These are phyloP conservation scores for Pantala flavescens DNA, from an alignment of 1,140 invertebrate genomes.

Conservation along the genomic window DNA sequence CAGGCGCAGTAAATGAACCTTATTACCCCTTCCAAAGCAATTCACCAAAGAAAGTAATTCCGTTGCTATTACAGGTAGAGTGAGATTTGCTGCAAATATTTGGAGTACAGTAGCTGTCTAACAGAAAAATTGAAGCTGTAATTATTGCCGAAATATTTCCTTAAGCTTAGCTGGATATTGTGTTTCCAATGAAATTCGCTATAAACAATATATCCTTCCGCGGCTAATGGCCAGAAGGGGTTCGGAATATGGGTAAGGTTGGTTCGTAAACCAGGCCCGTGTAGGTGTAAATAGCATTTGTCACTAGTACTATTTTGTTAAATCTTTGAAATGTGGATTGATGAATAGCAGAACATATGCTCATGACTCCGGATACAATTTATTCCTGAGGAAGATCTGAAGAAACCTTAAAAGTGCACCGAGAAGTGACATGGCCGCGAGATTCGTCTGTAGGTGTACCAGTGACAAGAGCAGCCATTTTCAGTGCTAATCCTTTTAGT, in stretches of 20 bases:
- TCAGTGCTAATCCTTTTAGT: conserved; percentile 22
- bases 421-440: conserved; percentile 6
- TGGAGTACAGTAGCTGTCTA: no score
- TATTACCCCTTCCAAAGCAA: not conserved
- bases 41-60: not conserved
- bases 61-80: not conserved
- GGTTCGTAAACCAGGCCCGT: not conserved
- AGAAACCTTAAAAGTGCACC: not conserved
- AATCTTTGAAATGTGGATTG: not conserved
- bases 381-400: not conserved
- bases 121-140: no score
- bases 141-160: no score
- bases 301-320: not conserved
- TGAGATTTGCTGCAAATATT: no score
- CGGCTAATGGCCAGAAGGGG: conserved; percentile 1
- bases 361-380: not conserved
- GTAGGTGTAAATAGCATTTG: conserved; percentile 9
- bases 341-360: not conserved
- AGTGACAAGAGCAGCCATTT: conserved; percentile 24
- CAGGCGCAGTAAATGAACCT: not conserved
- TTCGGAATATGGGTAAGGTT: not conserved
- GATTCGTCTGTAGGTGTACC: conserved; percentile 3
- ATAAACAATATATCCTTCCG: not conserved
- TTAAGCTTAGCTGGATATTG: no score
- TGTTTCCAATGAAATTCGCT: not conserved